These are phyloP conservation scores for Scomberomorus guttatus DNA, from an alignment of 2,797 vertebrate species.

Conservation along the genomic window DNA sequence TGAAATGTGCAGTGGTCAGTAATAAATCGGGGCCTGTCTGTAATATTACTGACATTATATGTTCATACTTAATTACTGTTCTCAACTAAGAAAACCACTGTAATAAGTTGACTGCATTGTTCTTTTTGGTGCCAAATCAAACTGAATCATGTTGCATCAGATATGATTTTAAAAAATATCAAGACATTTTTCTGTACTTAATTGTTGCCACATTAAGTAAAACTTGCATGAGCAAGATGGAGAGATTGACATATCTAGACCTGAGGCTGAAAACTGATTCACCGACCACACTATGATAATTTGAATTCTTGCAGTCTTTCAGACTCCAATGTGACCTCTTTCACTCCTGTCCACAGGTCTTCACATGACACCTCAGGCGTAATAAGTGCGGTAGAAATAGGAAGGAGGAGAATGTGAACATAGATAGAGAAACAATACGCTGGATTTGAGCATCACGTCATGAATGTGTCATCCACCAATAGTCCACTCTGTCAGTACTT, in stretches of 20 bases:
- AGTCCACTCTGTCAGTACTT: constrained; percentile 23
- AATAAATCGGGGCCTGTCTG: not conserved
- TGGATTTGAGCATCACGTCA: not conserved
- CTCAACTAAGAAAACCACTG: not conserved
- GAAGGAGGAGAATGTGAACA: not conserved
- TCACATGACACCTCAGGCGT: not conserved
- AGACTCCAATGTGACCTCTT: not conserved
- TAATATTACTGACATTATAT: not conserved
- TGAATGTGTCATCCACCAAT: constrained; percentile 5
- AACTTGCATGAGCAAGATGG: too few relatives aligned
- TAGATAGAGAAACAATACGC: constrained; percentile 9
- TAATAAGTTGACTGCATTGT: not conserved
- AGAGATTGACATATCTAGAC: too few relatives aligned
- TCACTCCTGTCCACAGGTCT: not conserved
- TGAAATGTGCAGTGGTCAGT: not conserved
- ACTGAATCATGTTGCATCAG: constrained; percentile 5
- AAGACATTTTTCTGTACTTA: too few relatives aligned
- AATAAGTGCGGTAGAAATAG: not conserved
- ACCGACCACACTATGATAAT: not conserved
- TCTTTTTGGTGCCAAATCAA: not conserved
- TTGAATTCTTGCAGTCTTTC: not conserved
- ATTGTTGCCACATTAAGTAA: too few relatives aligned
- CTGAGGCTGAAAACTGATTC: too few relatives aligned
- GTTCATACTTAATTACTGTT: not conserved
- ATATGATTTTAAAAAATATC: too few relatives aligned